Evolutionary conservation across 2,797 vertebrate species (phyloP).

Genomic region (Schizopygopsis malacanthus): DNA sequence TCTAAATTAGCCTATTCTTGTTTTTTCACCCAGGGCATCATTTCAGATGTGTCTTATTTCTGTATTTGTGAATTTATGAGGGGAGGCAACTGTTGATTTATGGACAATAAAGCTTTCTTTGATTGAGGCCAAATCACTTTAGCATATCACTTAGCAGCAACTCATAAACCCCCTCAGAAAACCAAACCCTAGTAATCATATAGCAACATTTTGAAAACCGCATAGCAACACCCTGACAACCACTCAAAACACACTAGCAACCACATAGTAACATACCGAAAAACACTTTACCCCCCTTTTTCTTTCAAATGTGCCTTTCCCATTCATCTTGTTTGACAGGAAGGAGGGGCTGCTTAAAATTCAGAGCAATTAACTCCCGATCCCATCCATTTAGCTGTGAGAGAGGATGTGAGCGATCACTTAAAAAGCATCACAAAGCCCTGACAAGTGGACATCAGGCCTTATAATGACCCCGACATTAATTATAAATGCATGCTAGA

Average conservation of each 20-base stretch:
- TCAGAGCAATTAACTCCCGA: conserved; percentile 51
- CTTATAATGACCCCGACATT: conserved; percentile 17
- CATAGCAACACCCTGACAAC: not conserved
- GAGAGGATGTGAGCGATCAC: conserved; percentile 32
- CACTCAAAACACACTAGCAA: not conserved
- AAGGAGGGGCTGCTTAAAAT: conserved; percentile 43
- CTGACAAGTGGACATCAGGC: conserved; percentile 39
- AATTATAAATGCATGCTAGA: conserved; percentile 31
- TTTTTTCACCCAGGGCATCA: conserved; percentile 4
- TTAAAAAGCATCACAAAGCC: conserved; percentile 34
- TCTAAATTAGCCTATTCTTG: conserved; percentile 12
- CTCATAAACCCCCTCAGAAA: not conserved
- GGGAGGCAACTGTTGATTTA: not conserved
- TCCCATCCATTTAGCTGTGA: conserved; percentile 42
- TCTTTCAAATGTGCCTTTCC: conserved; percentile 17
- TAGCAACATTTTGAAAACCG: not conserved
- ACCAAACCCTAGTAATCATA: not conserved
- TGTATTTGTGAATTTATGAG: not conserved
- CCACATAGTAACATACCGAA: not conserved
- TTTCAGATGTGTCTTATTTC: not conserved
- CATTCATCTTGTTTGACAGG: conserved; percentile 19
- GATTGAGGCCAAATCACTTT: not conserved
- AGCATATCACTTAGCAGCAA: not conserved
- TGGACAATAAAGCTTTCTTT: not conserved
- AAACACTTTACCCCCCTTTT: not conserved